Evolutionary conservation across 2,113 vertebrate species (phyloP).

Genomic region (Phrynosoma blainvillii): DNA sequence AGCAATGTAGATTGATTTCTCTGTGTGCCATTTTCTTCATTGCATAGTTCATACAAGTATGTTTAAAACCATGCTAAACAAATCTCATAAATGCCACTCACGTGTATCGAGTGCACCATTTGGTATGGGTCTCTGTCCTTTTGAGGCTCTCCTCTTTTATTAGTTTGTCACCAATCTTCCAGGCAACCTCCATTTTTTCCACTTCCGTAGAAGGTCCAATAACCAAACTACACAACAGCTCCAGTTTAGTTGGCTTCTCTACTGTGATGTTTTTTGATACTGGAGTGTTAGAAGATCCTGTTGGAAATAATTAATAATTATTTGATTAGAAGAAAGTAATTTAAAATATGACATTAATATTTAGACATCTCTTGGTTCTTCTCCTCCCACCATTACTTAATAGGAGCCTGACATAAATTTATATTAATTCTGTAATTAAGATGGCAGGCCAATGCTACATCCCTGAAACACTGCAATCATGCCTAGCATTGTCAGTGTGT

Average conservation of each 20-base stretch:
- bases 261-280: slow-evolving; percentile 61
- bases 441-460: background rate
- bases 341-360: background rate
- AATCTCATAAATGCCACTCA: slow-evolving; percentile 59
- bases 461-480: background rate
- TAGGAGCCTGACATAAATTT: background rate
- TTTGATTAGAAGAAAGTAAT: background rate
- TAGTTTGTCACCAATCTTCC: slow-evolving; percentile 64
- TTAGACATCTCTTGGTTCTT: background rate
- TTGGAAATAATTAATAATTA: background rate
- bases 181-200: slow-evolving; percentile 59
- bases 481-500: background rate
- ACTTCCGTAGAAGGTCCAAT: background rate
- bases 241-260: slow-evolving; percentile 48
- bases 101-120: slow-evolving; percentile 59
- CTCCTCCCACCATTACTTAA: background rate
- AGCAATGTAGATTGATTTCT: background rate
- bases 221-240: slow-evolving; percentile 67
- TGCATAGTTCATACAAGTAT: background rate
- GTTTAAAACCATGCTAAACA: background rate
- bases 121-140: slow-evolving; percentile 22
- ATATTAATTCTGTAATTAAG: background rate
- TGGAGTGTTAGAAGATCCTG: slow-evolving; percentile 22
- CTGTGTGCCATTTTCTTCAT: background rate
- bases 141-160: slow-evolving; percentile 33